Conservation (phyloP, 1,140 invertebrate genomes). For the honey bee (Apis mellifera) region Amel_HAv3.1 CM009931.2:18005001-18005500, state of each 20-base stretch:
- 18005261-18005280: constrained; percentile 33
- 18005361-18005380: constrained; percentile 48
- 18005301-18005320: constrained; percentile 47
- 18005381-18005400: not conserved
- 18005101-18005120: not conserved
- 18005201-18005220: constrained; percentile 65
- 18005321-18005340: constrained; percentile 56
- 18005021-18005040: constrained; percentile 58
- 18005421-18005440: not conserved
- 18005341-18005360: constrained; percentile 47
- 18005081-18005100: not conserved
- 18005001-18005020: constrained; percentile 30
- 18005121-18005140: not conserved
- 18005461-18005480: rapidly evolving
- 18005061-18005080: constrained; percentile 34
- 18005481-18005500: constrained; percentile 15
- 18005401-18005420: too few species aligned
- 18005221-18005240: constrained; percentile 61
- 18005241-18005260: constrained; percentile 30
- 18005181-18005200: constrained; percentile 69
- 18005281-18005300: constrained; percentile 49
- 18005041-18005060: constrained; percentile 64
- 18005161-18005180: constrained; percentile 16
- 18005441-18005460: not conserved
- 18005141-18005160: not conserved